These are phyloP conservation scores for Clupea harengus DNA, from an alignment of 2,113 vertebrate genomes.

Conservation along the genomic window DNA sequence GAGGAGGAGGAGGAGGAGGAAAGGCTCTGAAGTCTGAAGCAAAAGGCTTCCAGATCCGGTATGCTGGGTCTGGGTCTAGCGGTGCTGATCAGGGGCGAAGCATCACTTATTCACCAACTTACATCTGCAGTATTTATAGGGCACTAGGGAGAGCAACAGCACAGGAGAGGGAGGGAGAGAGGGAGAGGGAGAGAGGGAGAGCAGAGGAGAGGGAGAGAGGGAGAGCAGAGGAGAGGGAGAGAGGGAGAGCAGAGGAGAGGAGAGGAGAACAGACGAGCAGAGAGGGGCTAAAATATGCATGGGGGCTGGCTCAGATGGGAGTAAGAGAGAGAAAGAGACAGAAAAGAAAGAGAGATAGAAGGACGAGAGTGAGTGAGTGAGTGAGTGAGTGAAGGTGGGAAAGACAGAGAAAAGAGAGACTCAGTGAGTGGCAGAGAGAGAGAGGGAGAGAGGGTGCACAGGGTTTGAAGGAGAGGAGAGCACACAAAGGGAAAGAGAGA, in stretches of 20 bases:
- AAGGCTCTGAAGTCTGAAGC: slow-evolving; percentile 71
- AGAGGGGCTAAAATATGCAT: slow-evolving; percentile 51
- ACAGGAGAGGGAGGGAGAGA: slow-evolving; percentile 50
- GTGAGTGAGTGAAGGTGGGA: slow-evolving; percentile 42
- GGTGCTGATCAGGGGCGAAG: slow-evolving; percentile 73
- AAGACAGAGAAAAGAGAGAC: slow-evolving; percentile 19
- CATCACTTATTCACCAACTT: slow-evolving; percentile 82
- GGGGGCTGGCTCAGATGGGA: slow-evolving; percentile 45
- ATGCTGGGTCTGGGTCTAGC: slow-evolving; percentile 61
- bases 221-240: slow-evolving; percentile 38
- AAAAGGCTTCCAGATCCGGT: slow-evolving; percentile 65
- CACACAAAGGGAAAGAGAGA: not conserved
- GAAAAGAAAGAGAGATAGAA: slow-evolving; percentile 51
- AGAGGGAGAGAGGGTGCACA: slow-evolving; percentile 28
- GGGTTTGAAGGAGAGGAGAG: not conserved
- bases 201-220: slow-evolving; percentile 49
- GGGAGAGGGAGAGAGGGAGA: slow-evolving; percentile 55
- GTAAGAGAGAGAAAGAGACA: slow-evolving; percentile 41
- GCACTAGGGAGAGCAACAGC: slow-evolving; percentile 70
- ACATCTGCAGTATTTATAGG: slow-evolving; percentile 82
- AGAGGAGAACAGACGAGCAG: slow-evolving; percentile 30
- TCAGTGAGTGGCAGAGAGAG: slow-evolving; percentile 18
- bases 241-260: slow-evolving; percentile 49
- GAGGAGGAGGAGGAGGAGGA: slow-evolving; percentile 62
- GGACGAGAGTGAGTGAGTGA: slow-evolving; percentile 35